Evolutionary conservation across 2,888 invertebrate genomes (phyloP), one percentile per base, ranked within the genome.

Genomic region (Caenorhabditis sp.): DNA sequence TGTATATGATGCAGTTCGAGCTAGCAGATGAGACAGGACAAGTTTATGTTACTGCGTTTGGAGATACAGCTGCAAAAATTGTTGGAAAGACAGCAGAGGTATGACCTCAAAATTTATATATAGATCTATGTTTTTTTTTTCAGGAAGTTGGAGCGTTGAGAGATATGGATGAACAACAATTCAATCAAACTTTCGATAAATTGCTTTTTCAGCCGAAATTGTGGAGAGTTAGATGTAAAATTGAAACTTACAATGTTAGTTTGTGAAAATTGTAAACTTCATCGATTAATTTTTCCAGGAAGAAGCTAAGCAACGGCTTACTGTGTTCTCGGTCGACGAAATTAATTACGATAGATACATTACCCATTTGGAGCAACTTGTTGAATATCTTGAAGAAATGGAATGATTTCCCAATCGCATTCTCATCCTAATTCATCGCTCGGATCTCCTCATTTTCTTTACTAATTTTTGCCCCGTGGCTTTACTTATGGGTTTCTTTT

Each of bases 11-110:
- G 62, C 88, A 95, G 94, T 91, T 93, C 79, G 93, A 92, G 86
- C 90, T 97, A 65, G 93, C 93, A 0, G 97, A 99, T 89, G 93
- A 92, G 88, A 93, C 94, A 1, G 94, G 93, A 61, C 93, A 93
- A 88, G 92, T 93, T 80, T 97, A 97, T 93, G 92, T 93, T 10
- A 96, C 95, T 1, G 92, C 93, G 76, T 99, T 99, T 90, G 93
- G 92, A 68, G 90, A 90, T 24, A 62, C 92, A 27, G 94, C 93
- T 0, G 95, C 95, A 88, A 91, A 91, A 66, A 89, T 97, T 76
- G 88, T 96, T 24, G 93, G 92, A 4, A 90, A 89, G 63, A 89
- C 90, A 0, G 91, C 94, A 0, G 31, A 31, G 4, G 31, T 31
- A 6, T 31, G 31, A 31, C 10, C 31, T 4, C 10, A 31, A 10